Percentiles rank a stretch among this genome's conserved stretches.
Evolutionary conservation across 1,140 invertebrate genomes (phyloP).

Genomic region (Aphis craccivora): DNA sequence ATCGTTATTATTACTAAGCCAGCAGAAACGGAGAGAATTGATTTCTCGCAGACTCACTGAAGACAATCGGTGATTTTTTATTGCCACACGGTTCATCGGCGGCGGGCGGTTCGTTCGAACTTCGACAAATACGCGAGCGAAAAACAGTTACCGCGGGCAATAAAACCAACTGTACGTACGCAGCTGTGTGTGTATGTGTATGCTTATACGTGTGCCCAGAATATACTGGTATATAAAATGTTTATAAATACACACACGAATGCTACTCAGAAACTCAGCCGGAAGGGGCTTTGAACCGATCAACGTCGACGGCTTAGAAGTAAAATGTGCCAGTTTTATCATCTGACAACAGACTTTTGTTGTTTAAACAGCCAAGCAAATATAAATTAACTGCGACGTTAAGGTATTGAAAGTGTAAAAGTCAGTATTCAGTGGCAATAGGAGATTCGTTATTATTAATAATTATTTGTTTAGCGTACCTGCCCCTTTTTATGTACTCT

Average conservation of each 20-base stretch:
- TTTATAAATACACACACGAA: not conserved
- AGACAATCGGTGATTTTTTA: slow-evolving; percentile 55
- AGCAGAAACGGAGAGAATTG: slow-evolving; percentile 40
- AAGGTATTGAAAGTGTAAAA: slow-evolving; percentile 5
- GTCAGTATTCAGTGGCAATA: not conserved
- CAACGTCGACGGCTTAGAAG: slow-evolving; percentile 11
- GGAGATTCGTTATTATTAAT: slow-evolving; percentile 10
- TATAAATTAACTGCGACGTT: slow-evolving; percentile 38
- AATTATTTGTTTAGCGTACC: not conserved
- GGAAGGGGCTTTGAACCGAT: not conserved
- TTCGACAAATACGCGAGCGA: slow-evolving; percentile 21
- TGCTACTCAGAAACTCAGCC: not conserved
- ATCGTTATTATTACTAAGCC: slow-evolving; percentile 44
- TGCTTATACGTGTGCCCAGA: not conserved
- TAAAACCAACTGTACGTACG: not conserved
- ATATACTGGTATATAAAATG: not conserved
- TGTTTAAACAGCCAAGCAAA: slow-evolving; percentile 26
- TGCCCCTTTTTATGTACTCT: not conserved
- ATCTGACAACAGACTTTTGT: slow-evolving; percentile 41
- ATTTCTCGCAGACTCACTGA: slow-evolving; percentile 19
- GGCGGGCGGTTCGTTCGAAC: slow-evolving; percentile 8
- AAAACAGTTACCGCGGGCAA: not conserved
- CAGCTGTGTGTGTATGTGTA: too few species aligned
- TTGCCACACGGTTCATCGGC: slow-evolving; percentile 25
- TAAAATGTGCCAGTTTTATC: slow-evolving; percentile 39